Base-by-base conservation (phyloP, 2,888 invertebrate species). In the Drosophila cracens region DNA sequence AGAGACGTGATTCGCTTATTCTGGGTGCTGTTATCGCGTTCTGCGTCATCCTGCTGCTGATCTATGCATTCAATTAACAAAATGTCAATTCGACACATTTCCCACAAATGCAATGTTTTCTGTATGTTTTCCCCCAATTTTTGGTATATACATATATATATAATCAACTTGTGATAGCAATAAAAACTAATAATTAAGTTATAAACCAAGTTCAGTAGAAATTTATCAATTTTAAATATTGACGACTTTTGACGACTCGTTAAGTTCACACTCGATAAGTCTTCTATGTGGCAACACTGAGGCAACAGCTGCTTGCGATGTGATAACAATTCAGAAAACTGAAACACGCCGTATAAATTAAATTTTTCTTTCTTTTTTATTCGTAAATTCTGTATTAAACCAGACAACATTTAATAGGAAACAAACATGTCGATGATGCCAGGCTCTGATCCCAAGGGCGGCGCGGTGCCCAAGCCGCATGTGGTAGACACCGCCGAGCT, bases 1-100 rank as follows among this genome's bases (percentile, higher is more conserved):
- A 99, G 93, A 95, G 98, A 62, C 95, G 99, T 62, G 99, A 99
- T 94, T 97, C 99, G 0, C 95, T 99, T 56, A 98, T 99, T 82
- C 91, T 99, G 36, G 99, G 98, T 0, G 93, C 96, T 16, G 97
- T 99, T 29, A 96, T 99, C 72, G 97, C 96, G 4, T 94, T 96
- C 64, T 99, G 99, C 93, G 96, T 98, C 53, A 96, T 99, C 93
- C 94, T 99, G n/a, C 93, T 98, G 90, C 93, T 98, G 8, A 90
- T 96, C 2, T 98, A 97, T 90, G 95, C 96, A 71, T 97, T 97
- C 93, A 96, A 96, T 92, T 97, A 92, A 87, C 48, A n/a, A 43
- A 43, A 49, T 52, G 31, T 29, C 53, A 13, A 60, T 71, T 70
- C 38, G 18, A 63, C 36, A 53, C 31, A 38, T 62, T 66, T 74